These are phyloP conservation scores for Xenus cinereus DNA, from an alignment of 2,113 vertebrate species.

Conservation along the genomic window DNA sequence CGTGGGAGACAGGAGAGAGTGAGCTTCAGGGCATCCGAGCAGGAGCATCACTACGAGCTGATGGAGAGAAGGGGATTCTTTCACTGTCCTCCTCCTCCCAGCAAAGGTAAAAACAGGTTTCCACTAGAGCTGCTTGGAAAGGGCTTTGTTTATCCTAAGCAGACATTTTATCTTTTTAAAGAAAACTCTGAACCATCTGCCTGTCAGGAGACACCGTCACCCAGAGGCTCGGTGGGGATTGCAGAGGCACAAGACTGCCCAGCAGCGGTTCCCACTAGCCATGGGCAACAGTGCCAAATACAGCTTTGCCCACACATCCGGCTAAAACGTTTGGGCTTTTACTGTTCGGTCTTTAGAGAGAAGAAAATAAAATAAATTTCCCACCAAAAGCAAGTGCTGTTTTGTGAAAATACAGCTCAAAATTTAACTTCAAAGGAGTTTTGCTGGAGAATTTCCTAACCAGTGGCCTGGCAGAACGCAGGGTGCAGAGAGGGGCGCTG, in stretches of 20 bases:
- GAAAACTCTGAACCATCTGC: not conserved
- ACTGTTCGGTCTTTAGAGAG: not conserved
- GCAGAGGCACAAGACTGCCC: not conserved
- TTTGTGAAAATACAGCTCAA: not conserved
- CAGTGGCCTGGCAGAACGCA: not conserved
- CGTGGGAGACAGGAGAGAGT: not conserved
- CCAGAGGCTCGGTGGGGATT: not conserved
- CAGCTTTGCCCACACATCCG: not conserved
- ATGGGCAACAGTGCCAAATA: not conserved
- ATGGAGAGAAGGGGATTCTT: not conserved
- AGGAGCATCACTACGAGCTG: not conserved
- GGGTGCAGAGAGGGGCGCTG: fast-evolving
- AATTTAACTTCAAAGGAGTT: not conserved
- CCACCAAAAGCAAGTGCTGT: not conserved
- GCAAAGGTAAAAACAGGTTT: not conserved
- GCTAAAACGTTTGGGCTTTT: constrained; percentile 13
- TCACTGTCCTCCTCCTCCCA: not conserved
- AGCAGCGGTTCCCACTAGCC: constrained; percentile 1
- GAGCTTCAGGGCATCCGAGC: not conserved
- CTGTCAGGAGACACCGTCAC: not conserved
- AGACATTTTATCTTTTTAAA: not conserved
- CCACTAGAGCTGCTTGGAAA: not conserved
- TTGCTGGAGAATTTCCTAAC: not conserved
- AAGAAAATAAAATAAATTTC: not conserved
- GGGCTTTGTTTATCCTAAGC: not conserved